Percentiles rank a stretch among this genome's conserved stretches.
These are phyloP conservation scores for Calyptomena viridis DNA, from an alignment of 2,113 vertebrate genomes.

Conservation along the genomic window DNA sequence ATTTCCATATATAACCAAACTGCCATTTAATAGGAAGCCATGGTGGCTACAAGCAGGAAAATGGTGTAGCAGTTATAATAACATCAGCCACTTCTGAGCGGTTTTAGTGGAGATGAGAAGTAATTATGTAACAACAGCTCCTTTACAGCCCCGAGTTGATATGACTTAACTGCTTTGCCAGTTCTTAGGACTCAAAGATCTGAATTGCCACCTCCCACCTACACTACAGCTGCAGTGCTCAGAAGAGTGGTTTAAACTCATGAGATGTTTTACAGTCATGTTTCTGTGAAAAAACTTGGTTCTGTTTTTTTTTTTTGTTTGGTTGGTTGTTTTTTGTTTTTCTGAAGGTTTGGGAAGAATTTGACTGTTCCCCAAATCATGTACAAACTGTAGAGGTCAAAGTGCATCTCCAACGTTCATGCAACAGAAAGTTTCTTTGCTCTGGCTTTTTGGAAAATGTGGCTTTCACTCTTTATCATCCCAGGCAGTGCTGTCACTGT, in stretches of 20 bases:
- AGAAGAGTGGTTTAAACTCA: not conserved
- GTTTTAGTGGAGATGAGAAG: not conserved
- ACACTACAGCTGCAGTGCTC: not conserved
- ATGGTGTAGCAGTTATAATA: not conserved
- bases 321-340: not conserved
- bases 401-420: not conserved
- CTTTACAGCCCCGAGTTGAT: not conserved
- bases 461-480: not conserved
- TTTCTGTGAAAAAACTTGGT: not conserved
- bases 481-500: not conserved
- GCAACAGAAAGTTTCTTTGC: not conserved
- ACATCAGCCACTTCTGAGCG: not conserved
- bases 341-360: not conserved
- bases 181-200: not conserved
- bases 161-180: not conserved
- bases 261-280: not conserved
- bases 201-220: not conserved
- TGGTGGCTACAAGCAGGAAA: not conserved
- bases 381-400: not conserved
- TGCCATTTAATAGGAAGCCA: not conserved
- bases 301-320: not conserved
- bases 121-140: not conserved
- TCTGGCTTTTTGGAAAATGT: not conserved
- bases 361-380: not conserved
- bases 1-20: not conserved